These are phyloP conservation scores for Diphyllodes magnificus DNA, from an alignment of 2,113 vertebrate species.

Conservation along the genomic window DNA sequence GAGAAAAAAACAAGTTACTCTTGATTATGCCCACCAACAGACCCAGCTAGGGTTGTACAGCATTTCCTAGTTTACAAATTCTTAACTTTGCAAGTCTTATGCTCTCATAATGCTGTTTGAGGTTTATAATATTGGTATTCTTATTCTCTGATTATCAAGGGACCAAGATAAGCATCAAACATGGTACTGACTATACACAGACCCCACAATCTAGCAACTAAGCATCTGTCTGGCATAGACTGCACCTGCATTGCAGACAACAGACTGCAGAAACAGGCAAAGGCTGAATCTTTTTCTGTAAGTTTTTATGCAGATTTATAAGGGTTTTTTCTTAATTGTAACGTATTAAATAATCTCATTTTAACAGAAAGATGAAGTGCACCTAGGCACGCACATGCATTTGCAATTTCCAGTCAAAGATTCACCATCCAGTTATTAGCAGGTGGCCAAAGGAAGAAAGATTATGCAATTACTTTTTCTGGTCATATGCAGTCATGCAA, in stretches of 20 bases:
- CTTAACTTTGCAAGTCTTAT: neutral
- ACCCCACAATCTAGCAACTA: neutral
- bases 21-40: neutral
- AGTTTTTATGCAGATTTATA: neutral
- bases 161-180: neutral
- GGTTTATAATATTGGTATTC: neutral
- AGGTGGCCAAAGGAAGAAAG: neutral
- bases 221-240: neutral
- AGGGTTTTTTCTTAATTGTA: neutral
- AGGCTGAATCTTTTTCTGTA: neutral
- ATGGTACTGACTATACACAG: neutral
- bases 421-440: neutral
- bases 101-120: neutral
- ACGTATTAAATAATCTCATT: neutral
- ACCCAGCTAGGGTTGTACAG: neutral
- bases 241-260: constrained; percentile 7
- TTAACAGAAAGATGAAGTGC: neutral
- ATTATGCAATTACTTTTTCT: neutral
- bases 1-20: neutral
- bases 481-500: neutral
- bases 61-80: neutral
- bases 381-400: neutral
- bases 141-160: neutral
- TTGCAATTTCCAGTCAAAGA: neutral
- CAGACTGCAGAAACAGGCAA: neutral